phyloP scores from a whole-genome alignment of 1,140 invertebrate species.

The Euura lappo region DNA sequence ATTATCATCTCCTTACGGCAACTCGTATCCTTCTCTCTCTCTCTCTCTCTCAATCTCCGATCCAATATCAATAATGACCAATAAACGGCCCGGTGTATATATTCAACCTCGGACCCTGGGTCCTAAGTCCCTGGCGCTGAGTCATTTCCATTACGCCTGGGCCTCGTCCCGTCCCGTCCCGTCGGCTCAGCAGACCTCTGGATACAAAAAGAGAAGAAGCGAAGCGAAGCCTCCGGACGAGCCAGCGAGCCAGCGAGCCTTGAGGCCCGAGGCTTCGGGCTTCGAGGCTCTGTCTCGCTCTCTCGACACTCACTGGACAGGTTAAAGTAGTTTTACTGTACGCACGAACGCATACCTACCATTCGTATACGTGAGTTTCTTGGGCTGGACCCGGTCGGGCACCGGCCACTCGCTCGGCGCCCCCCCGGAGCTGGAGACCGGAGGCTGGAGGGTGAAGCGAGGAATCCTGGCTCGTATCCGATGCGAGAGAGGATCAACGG shows the following conservation, averaged over 20 bases:
- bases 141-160: constrained; percentile 3
- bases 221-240: constrained; percentile 14
- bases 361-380: neutral
- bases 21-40: constrained; percentile 30
- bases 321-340: constrained; percentile 3
- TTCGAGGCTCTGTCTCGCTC: constrained; percentile 1
- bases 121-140: neutral
- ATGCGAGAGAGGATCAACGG: neutral
- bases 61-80: constrained; percentile 7
- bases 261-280: neutral
- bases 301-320: constrained; percentile 6
- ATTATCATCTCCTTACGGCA: neutral
- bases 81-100: constrained; percentile 2
- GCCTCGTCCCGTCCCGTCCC: neutral
- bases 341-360: neutral
- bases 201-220: constrained; percentile 12
- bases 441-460: neutral
- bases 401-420: neutral
- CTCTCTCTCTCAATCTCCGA: constrained; percentile 23
- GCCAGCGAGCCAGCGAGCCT: constrained; percentile 15
- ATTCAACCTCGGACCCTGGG: neutral
- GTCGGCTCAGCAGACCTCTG: too few species aligned
- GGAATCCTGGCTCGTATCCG: neutral
- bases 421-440: neutral
- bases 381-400: neutral